Base-by-base conservation (phyloP, 2,797 vertebrate species). In the Tragopan temminckii region DNA sequence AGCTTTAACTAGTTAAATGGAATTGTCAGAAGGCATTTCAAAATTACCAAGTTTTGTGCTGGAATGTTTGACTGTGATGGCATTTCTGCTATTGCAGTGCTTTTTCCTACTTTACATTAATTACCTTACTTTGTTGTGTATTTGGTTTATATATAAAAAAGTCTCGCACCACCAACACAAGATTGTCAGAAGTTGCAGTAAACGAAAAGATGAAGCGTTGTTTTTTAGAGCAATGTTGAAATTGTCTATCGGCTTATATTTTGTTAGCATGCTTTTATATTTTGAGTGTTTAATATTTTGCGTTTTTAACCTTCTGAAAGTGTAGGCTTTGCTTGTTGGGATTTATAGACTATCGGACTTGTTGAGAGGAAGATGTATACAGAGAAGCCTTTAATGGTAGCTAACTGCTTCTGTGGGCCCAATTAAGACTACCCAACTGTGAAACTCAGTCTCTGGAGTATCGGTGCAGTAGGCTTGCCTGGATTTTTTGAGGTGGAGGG, bases 391-490 rank as follows among this genome's bases (percentile, higher is more conserved):
- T 89, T 95, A 95, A 96, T 93, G 86, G 95, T 76, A 89, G 71
- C 93, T 95, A 96, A 94, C 66, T 45, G 91, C 85, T 96, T 97
- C 96, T 88, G 36, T 84, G 93, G 91, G 85, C 92, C 96, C 95
- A 97, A 95, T 97, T 97, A 96, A 96, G 94, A 55, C 85, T 93
- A 91, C 83, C 92, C 86, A 88, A 77, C 76, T 88, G 69, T 93
- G 94, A 95, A 94, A 94, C 69, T 79, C 50, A 82, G 55, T 97
- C 94, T 67, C 78, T 4, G 9, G 88, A 85, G 87, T 95, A 90
- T 71, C 1, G 0, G 33, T 78, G 70, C 8, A 9, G 79, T 80
- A 21, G 20, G 38, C 69, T 84, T 90, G 67, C 84, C 80, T 79
- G 50, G 8, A 27, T 68, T 94, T 87, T 87, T 79, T 79, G 64